Evolutionary conservation across 2,113 vertebrate genomes (phyloP).

Genomic region (Lonchura striata): DNA sequence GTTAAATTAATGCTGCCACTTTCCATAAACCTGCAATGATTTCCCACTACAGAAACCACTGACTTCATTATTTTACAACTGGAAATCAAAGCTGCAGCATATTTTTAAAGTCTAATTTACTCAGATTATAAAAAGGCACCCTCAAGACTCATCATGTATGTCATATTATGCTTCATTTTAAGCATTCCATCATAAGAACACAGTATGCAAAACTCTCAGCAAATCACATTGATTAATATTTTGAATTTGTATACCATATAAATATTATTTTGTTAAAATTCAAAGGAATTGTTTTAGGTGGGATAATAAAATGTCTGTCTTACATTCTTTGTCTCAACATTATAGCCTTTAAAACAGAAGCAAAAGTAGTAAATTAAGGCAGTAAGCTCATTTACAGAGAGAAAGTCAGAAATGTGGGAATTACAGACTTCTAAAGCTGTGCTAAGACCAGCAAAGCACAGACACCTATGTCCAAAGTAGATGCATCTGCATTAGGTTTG

Average conservation of each 20-base stretch:
- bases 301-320: neutral
- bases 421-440: neutral
- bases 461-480: neutral
- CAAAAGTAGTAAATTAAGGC: neutral
- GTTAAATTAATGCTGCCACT: constrained; percentile 37
- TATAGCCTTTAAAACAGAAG: neutral
- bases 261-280: constrained; percentile 44
- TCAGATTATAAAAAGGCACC: constrained; percentile 32
- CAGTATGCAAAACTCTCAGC: neutral
- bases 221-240: constrained; percentile 7
- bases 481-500: neutral
- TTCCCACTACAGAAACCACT: neutral
- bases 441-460: neutral
- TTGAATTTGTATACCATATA: neutral
- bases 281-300: neutral
- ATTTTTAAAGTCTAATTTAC: constrained; percentile 52
- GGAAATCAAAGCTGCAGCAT: neutral
- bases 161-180: neutral
- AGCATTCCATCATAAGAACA: constrained; percentile 16
- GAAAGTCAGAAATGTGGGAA: neutral
- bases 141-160: constrained; percentile 17
- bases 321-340: neutral
- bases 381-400: neutral
- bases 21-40: constrained; percentile 8
- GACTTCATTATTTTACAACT: constrained; percentile 41